Evolutionary conservation across 2,797 vertebrate genomes (phyloP).

Genomic region (Tinamus major): DNA sequence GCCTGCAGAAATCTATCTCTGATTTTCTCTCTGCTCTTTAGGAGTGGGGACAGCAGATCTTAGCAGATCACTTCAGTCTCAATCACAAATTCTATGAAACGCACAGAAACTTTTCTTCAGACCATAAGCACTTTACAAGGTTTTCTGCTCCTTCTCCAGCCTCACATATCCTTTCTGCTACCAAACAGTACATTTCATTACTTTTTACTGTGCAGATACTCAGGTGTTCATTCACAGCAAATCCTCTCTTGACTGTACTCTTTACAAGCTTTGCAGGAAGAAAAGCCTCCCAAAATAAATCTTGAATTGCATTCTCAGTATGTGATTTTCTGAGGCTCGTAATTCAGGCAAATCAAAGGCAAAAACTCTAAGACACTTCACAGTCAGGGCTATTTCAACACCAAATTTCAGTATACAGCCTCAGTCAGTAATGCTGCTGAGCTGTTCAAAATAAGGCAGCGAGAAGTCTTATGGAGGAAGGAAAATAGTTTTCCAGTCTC

Average conservation of each 20-base stretch:
- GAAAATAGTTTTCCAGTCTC: constrained; percentile 45
- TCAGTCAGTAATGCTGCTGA: not conserved
- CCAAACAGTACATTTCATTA: not conserved
- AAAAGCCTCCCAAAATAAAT: not conserved
- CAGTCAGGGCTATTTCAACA: not conserved
- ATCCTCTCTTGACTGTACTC: not conserved
- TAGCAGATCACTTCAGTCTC: not conserved
- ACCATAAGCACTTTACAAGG: accelerated
- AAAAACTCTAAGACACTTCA: constrained; percentile 23
- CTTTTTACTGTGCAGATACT: not conserved
- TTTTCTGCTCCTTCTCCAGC: not conserved
- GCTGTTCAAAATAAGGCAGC: constrained; percentile 20
- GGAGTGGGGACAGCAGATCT: not conserved
- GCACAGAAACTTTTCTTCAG: not conserved
- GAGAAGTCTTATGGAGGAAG: not conserved
- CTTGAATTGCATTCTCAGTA: not conserved
- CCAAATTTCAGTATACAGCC: constrained; percentile 12
- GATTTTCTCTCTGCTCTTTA: not conserved
- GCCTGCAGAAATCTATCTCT: not conserved
- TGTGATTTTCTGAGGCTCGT: constrained; percentile 17
- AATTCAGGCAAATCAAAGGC: constrained; percentile 42
- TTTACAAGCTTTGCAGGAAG: constrained; percentile 22
- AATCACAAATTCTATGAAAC: not conserved
- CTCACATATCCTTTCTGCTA: not conserved
- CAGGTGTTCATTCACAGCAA: not conserved